These are phyloP conservation scores for Dynastes grantii DNA, from an alignment of 2,888 invertebrate species.

Conservation along the genomic window DNA sequence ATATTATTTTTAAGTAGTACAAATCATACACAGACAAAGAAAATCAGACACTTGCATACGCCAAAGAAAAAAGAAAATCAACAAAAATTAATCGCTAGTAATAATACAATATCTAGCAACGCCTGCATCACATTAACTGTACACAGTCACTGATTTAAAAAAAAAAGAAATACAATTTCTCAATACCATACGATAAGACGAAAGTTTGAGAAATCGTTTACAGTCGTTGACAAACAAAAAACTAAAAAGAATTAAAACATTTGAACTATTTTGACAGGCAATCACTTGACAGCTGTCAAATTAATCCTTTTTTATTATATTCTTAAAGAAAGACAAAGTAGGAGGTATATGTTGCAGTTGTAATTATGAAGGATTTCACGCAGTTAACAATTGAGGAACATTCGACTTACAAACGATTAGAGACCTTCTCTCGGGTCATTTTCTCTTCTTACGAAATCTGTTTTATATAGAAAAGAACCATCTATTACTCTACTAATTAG, in stretches of 20 bases:
- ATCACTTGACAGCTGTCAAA: conserved; percentile 8
- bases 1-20: conserved; percentile 26
- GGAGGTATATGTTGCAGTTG: conserved; percentile 1
- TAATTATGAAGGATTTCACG: not conserved
- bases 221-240: not conserved
- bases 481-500: not conserved
- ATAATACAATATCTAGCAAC: conserved; percentile 8
- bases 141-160: not conserved
- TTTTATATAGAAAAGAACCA: conserved; percentile 21
- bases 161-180: not conserved
- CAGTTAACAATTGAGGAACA: conserved; percentile 11
- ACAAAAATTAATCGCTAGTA: conserved; percentile 13
- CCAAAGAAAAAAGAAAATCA: conserved; percentile 3
- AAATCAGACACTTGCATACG: not conserved
- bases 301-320: not conserved
- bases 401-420: conserved; percentile 1
- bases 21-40: conserved; percentile 4
- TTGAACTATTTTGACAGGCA: not conserved
- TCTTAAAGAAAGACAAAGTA: not conserved
- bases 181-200: not conserved
- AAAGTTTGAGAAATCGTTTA: not conserved
- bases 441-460: not conserved
- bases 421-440: not conserved
- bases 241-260: not conserved
- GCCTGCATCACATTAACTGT: conserved; percentile 3